Conservation (phyloP, 2,888 invertebrate genomes). For the Phragmatobia fuliginosa region DNA sequence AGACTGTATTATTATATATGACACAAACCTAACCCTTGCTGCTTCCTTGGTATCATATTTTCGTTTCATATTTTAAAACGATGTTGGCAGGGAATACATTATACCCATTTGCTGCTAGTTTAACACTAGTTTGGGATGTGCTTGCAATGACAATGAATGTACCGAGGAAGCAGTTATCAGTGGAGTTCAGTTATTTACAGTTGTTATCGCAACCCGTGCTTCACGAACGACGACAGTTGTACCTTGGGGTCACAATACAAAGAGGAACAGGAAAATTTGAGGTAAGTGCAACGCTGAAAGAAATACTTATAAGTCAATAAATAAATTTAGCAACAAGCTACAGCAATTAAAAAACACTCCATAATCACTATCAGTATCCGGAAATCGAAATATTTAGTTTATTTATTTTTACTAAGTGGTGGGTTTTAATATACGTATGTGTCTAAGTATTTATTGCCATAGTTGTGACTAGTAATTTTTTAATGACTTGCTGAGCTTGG, state of each 20-base stretch:
- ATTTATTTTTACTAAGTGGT: too few relatives aligned
- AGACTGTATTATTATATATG: neutral
- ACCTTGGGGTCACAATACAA: slow-evolving; percentile 85
- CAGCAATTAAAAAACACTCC: neutral
- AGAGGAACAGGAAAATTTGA: slow-evolving; percentile 87
- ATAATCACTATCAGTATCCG: too few relatives aligned
- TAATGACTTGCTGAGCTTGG: too few relatives aligned
- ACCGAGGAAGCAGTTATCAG: slow-evolving; percentile 87
- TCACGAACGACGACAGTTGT: slow-evolving; percentile 79
- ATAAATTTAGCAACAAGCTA: neutral
- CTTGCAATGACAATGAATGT: slow-evolving; percentile 85
- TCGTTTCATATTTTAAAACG: neutral
- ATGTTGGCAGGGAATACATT: slow-evolving; percentile 75
- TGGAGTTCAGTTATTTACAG: slow-evolving; percentile 89
- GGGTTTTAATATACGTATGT: too few relatives aligned
- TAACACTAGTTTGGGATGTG: slow-evolving; percentile 90
- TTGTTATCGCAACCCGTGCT: slow-evolving; percentile 84
- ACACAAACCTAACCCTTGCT: too few relatives aligned
- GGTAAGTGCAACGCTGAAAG: too few relatives aligned
- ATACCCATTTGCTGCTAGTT: slow-evolving; percentile 92
- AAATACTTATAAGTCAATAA: neutral
- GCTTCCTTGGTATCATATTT: too few relatives aligned
- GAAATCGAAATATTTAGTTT: too few relatives aligned
- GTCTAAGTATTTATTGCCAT: too few relatives aligned
- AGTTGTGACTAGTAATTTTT: too few relatives aligned